phyloP scores from a whole-genome alignment of 2,888 invertebrate genomes.

The Reticulitermes lucifugus region DNA sequence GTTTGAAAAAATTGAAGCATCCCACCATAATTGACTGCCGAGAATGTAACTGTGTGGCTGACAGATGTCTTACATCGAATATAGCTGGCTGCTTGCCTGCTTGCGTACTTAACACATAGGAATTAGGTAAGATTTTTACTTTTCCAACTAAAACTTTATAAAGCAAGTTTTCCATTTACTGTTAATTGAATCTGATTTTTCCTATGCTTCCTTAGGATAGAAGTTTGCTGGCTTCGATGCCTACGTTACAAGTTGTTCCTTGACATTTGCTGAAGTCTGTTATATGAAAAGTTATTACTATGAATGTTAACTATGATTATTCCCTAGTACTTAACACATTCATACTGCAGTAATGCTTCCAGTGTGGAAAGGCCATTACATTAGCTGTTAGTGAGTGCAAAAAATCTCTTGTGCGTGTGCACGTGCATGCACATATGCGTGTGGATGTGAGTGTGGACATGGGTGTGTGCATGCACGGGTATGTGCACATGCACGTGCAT shows the following conservation, averaged over 20 bases:
- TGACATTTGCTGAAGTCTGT: constrained; percentile 33
- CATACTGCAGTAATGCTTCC: constrained; percentile 40
- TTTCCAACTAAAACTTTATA: constrained; percentile 45
- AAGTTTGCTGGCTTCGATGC: constrained; percentile 26
- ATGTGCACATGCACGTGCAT: no score
- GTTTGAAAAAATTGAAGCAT: constrained; percentile 15
- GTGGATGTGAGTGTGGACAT: no score
- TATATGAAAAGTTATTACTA: not conserved
- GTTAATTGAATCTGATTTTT: constrained; percentile 19
- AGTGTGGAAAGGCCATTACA: constrained; percentile 29
- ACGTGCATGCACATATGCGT: not conserved
- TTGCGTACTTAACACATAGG: constrained; percentile 40
- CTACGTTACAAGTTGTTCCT: constrained; percentile 26
- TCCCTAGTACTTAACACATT: constrained; percentile 41
- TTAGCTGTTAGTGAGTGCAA: constrained; percentile 16
- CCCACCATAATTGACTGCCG: constrained; percentile 41
- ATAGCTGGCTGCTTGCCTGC: not conserved
- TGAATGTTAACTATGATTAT: constrained; percentile 13
- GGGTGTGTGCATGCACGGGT: no score
- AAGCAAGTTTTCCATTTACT: constrained; percentile 38
- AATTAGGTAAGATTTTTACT: constrained; percentile 45
- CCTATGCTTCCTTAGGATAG: constrained; percentile 46
- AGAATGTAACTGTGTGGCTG: constrained; percentile 8
- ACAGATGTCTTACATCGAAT: constrained; percentile 12
- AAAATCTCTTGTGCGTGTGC: constrained; percentile 6